Conservation (phyloP, 2,888 invertebrate species). For the Meliscaeva auricollis region DNA sequence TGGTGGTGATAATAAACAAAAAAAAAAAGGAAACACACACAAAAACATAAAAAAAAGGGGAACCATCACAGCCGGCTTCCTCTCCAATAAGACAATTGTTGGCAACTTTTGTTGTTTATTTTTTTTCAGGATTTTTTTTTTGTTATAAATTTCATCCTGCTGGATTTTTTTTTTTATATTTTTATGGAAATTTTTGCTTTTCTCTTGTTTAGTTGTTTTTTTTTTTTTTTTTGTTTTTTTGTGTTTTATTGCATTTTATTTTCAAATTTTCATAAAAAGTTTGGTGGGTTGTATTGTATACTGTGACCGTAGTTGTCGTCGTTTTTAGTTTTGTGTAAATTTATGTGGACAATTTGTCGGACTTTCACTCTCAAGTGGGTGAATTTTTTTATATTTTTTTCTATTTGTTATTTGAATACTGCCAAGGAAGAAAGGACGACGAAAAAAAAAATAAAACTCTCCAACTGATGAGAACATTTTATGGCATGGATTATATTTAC, state of each 20-base stretch:
- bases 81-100: conserved; percentile 68
- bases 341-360: conserved; percentile 60
- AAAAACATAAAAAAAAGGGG: neutral
- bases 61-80: conserved; percentile 25
- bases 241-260: conserved; percentile 52
- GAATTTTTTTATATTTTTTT: conserved; percentile 8
- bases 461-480: conserved; percentile 43
- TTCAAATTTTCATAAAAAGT: conserved; percentile 39
- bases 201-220: conserved; percentile 15
- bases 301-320: conserved; percentile 1
- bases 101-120: conserved; percentile 58
- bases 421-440: neutral
- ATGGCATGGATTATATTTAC: conserved; percentile 44
- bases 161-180: conserved; percentile 13
- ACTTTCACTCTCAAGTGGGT: conserved; percentile 38
- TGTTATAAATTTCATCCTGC: neutral
- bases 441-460: neutral
- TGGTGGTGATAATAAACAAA: conserved; percentile 45
- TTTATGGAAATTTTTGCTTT: conserved; percentile 27
- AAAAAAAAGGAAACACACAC: conserved; percentile 33
- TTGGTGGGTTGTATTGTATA: neutral
- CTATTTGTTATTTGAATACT: conserved; percentile 26
- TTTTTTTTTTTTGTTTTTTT: neutral
- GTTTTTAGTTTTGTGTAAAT: conserved; percentile 25
- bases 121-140: conserved; percentile 13